Evolutionary conservation across 1,140 invertebrate species (phyloP).

Genomic region (Leptopilina clavipes): DNA sequence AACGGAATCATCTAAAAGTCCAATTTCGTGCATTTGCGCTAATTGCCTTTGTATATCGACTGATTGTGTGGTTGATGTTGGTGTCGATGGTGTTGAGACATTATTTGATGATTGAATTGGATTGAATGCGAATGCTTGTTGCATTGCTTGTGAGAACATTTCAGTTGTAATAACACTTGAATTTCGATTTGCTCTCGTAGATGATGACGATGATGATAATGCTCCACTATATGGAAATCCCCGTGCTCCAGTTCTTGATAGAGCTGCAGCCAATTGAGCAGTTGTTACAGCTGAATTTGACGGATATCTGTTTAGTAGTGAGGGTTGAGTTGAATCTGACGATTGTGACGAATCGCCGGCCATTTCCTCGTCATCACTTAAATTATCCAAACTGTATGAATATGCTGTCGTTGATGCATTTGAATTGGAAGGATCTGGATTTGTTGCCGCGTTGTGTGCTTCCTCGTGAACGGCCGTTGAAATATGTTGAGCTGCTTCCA

Average conservation of each 20-base stretch:
- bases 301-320: slow-evolving; percentile 53
- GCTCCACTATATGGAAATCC: slow-evolving; percentile 42
- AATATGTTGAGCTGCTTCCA: slow-evolving; percentile 75
- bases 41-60: slow-evolving; percentile 78
- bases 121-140: slow-evolving; percentile 74
- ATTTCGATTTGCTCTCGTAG: slow-evolving; percentile 53
- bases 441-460: slow-evolving; percentile 60
- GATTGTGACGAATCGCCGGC: slow-evolving; percentile 75
- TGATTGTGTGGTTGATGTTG: slow-evolving; percentile 39
- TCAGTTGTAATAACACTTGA: slow-evolving; percentile 75
- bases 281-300: slow-evolving; percentile 71
- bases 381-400: slow-evolving; percentile 74
- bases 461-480: slow-evolving; percentile 76
- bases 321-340: slow-evolving; percentile 67
- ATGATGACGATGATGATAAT: slow-evolving; percentile 51
- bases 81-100: slow-evolving; percentile 42
- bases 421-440: slow-evolving; percentile 59
- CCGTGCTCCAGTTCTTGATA: slow-evolving; percentile 70
- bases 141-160: slow-evolving; percentile 78
- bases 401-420: slow-evolving; percentile 66
- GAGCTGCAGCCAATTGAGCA: slow-evolving; percentile 74
- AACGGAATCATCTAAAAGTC: slow-evolving; percentile 87
- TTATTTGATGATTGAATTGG: slow-evolving; percentile 47
- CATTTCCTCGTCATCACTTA: slow-evolving; percentile 78
- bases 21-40: slow-evolving; percentile 90